These are phyloP conservation scores for Omphaloscelis lunosa DNA, from an alignment of 2,888 invertebrate species.

Conservation along the genomic window DNA sequence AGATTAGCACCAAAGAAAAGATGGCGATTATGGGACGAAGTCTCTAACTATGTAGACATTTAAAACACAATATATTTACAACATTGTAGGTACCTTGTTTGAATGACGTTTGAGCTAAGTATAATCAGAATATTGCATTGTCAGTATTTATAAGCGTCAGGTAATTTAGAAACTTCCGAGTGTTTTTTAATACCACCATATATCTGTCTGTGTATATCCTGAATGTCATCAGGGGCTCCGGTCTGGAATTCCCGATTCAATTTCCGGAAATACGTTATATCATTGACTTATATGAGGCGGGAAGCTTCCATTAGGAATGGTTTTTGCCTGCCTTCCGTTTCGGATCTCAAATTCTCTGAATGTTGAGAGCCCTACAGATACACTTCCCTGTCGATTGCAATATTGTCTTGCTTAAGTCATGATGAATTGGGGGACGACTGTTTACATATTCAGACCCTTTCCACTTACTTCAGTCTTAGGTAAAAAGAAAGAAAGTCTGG, in stretches of 20 bases:
- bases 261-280: slow-evolving; percentile 53
- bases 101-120: neutral
- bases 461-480: neutral
- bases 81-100: neutral
- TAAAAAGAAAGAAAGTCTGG: neutral
- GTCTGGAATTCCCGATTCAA: slow-evolving; percentile 56
- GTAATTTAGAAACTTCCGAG: slow-evolving; percentile 12
- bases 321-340: slow-evolving; percentile 36
- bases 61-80: neutral
- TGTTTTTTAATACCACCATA: slow-evolving; percentile 22
- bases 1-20: neutral
- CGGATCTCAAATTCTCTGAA: slow-evolving; percentile 11
- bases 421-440: slow-evolving; percentile 5
- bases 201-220: slow-evolving; percentile 21
- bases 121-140: neutral
- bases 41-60: neutral
- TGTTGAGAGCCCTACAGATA: neutral
- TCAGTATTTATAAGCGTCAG: neutral
- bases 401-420: neutral
- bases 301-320: slow-evolving; percentile 15
- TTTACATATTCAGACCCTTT: slow-evolving; percentile 4
- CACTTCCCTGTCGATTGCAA: neutral
- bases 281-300: slow-evolving; percentile 40
- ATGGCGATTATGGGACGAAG: neutral
- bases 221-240: slow-evolving; percentile 38